phyloP scores from a whole-genome alignment of 2,888 invertebrate genomes.

The Xestia ashworthii region DNA sequence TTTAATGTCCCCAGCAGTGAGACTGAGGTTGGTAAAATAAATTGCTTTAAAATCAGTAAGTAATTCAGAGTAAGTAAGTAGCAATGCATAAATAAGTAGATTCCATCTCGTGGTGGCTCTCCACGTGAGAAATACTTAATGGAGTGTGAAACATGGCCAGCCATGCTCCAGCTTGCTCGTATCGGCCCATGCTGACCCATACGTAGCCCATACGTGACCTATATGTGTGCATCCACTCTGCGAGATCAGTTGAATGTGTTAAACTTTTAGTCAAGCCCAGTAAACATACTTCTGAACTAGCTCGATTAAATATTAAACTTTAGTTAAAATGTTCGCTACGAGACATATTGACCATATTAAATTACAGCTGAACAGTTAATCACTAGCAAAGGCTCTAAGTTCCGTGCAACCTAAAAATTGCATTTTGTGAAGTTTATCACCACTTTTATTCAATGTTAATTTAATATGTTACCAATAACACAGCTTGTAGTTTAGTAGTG shows the following conservation, averaged over 20 bases:
- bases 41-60: slow-evolving; percentile 3
- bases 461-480: neutral
- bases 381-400: no score
- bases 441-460: neutral
- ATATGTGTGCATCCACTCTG: slow-evolving; percentile 19
- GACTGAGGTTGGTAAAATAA: neutral
- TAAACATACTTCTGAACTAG: slow-evolving; percentile 8
- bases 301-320: neutral
- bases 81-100: slow-evolving; percentile 14
- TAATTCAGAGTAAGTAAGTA: slow-evolving; percentile 22
- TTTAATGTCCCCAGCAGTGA: neutral
- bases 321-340: neutral
- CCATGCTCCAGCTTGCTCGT: slow-evolving; percentile 11
- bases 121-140: slow-evolving; percentile 46
- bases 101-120: slow-evolving; percentile 7
- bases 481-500: no score
- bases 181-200: neutral
- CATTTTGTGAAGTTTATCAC: neutral
- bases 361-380: neutral
- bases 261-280: slow-evolving; percentile 4
- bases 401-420: neutral
- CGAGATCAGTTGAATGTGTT: slow-evolving; percentile 6
- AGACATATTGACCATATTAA: neutral
- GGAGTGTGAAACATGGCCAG: slow-evolving; percentile 36
- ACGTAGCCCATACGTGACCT: neutral